Percentiles rank a stretch among this genome's conserved stretches.
Conservation (phyloP, 2,113 vertebrate genomes). For the Donacobius atricapilla region DNA sequence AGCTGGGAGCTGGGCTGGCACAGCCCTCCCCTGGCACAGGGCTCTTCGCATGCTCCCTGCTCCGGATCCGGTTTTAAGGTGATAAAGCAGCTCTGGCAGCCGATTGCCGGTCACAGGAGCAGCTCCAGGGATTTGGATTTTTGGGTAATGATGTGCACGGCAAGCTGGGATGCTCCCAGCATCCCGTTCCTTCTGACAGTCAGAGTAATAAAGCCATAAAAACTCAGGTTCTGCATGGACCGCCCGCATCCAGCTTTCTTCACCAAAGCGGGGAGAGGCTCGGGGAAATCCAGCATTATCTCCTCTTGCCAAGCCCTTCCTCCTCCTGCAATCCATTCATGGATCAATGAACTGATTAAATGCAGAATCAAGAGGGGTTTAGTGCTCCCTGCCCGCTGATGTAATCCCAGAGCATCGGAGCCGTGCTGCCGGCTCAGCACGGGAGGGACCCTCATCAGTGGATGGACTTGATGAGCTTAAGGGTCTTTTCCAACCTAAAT, state of each 20-base stretch:
- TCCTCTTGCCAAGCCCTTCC: not conserved
- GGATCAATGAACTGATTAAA: not conserved
- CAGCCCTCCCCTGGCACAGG: not conserved
- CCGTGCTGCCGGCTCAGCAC: not conserved
- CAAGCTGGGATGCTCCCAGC: not conserved
- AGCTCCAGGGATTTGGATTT: not conserved
- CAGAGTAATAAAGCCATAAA: not conserved
- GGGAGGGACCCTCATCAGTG: not conserved
- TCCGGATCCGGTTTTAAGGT: not conserved
- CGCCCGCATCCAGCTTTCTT: not conserved
- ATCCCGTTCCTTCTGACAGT: not conserved
- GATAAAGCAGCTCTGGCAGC: not conserved
- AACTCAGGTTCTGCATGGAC: not conserved
- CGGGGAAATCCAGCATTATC: not conserved
- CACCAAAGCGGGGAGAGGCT: accelerated
- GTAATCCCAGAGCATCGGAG: not conserved
- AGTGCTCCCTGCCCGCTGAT: not conserved
- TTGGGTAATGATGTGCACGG: not conserved
- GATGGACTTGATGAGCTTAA: not conserved
- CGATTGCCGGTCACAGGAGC: not conserved
- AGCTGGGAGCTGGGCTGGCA: not conserved
- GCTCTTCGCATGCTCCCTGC: not conserved
- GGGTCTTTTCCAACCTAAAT: not conserved
- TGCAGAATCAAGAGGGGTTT: not conserved
- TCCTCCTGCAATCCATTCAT: not conserved